These are phyloP conservation scores for Enteromius anoplus DNA, from an alignment of 2,797 vertebrate genomes.

Conservation along the genomic window DNA sequence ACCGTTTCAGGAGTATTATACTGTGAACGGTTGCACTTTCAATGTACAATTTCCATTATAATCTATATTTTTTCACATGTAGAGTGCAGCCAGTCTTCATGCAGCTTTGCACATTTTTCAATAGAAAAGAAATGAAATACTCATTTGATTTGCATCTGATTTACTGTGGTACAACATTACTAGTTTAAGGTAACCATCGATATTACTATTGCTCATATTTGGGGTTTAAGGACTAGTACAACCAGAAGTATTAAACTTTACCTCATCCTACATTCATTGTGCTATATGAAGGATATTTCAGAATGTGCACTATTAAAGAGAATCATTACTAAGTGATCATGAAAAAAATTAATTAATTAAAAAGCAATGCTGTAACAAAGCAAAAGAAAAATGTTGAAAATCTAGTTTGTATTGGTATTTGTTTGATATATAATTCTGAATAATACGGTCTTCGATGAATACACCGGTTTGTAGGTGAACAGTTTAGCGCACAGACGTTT, in stretches of 20 bases:
- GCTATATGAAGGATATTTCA: neutral
- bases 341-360: neutral
- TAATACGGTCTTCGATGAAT: constrained; percentile 29
- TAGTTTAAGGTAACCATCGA: neutral
- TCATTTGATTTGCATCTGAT: neutral
- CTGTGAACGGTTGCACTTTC: neutral
- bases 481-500: constrained; percentile 34
- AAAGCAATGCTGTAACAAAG: neutral
- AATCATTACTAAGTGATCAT: neutral
- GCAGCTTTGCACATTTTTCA: constrained; percentile 13
- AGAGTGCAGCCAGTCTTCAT: neutral
- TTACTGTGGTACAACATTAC: neutral
- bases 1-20: constrained; percentile 17
- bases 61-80: constrained; percentile 2
- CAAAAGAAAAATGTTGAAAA: neutral
- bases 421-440: neutral
- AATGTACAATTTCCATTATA: constrained; percentile 33
- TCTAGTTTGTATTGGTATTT: neutral
- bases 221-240: neutral
- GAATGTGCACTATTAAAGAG: neutral
- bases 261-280: neutral
- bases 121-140: constrained; percentile 4
- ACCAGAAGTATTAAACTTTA: neutral
- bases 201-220: neutral
- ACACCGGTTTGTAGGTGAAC: constrained; percentile 27